Base-by-base conservation (phyloP, 2,797 vertebrate genomes). In the Sparidentex hasta region DNA sequence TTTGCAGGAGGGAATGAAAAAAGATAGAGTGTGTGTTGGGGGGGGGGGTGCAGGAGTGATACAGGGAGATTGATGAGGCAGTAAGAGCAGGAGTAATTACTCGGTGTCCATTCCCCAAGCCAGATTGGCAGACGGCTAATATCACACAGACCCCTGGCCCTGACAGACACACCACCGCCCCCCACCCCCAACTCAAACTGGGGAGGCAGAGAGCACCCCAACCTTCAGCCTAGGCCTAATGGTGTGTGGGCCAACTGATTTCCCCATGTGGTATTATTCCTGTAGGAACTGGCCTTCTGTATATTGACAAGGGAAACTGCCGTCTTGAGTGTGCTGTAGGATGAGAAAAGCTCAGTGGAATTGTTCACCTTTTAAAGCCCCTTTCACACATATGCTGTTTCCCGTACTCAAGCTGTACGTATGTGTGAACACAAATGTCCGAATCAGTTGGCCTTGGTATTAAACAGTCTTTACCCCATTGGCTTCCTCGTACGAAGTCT, bases 11-110 rank as follows among this genome's bases (percentile, higher is more conserved):
- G 92, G 90, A 93, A 90, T 91, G 85, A 84, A 91, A 91, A 93
- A 90, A 93, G 90, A 90, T 87, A 87, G 86, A 67, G 83, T 62
- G 68, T 81, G 82, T 46, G 69, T 71, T 38, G 13, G 69, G 84
- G 81, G 75, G 20, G 87, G 80, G 78, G 81, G 71, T 75, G 88
- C 90, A 87, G 85, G 87, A 87, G 91, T 74, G 93, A 95, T 95
- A 95, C 94, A 94, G 92, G 93, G 95, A 95, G 96, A 96, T 96
- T 96, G 95, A 96, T 96, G 95, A 96, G 95, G 94, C 94, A 94
- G 95, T 93, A 94, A 95, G 95, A 94, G 94, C 94, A 95, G 93
- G 93, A 95, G 95, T 96, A 96, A 96, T 96, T 95, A 96, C 95
- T 95, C 90, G 90, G 92, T 96, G 95, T 95, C 96, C 95, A 94